phyloP scores from a whole-genome alignment of 2,888 invertebrate species.

The Cephonodes hylas region DNA sequence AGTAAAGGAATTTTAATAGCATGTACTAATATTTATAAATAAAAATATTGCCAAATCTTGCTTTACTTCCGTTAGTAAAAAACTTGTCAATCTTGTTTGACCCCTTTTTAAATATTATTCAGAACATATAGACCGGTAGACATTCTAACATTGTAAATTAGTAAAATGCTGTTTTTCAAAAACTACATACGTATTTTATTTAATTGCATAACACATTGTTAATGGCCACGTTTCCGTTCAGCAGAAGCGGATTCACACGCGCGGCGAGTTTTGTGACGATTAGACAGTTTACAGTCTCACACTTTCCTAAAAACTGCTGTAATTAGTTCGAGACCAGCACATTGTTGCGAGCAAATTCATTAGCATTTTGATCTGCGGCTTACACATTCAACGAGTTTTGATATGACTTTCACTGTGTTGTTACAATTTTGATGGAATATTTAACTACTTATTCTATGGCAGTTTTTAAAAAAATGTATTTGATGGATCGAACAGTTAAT shows the following conservation, averaged over 20 bases:
- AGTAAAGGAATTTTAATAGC: no score
- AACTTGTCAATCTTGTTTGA: no score
- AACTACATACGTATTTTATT: no score
- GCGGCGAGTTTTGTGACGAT: neutral
- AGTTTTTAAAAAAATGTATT: no score
- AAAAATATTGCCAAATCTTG: no score
- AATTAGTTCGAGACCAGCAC: conserved; percentile 28
- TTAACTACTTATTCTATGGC: neutral
- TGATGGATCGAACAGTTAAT: neutral
- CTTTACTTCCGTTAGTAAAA: no score
- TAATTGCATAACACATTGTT: neutral
- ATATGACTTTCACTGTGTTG: conserved; percentile 15
- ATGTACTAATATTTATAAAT: no score
- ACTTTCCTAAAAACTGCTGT: conserved; percentile 41
- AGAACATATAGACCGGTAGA: no score
- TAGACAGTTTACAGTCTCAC: conserved; percentile 38
- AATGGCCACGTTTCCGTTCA: neutral
- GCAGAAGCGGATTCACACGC: neutral
- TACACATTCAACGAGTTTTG: conserved; percentile 20
- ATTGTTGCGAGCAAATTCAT: neutral
- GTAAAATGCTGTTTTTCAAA: no score
- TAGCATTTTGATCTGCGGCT: neutral
- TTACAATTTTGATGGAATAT: neutral
- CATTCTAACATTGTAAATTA: no score
- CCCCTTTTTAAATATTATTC: no score